Conservation (phyloP, 2,797 vertebrate genomes). For the Esox lucius region DNA sequence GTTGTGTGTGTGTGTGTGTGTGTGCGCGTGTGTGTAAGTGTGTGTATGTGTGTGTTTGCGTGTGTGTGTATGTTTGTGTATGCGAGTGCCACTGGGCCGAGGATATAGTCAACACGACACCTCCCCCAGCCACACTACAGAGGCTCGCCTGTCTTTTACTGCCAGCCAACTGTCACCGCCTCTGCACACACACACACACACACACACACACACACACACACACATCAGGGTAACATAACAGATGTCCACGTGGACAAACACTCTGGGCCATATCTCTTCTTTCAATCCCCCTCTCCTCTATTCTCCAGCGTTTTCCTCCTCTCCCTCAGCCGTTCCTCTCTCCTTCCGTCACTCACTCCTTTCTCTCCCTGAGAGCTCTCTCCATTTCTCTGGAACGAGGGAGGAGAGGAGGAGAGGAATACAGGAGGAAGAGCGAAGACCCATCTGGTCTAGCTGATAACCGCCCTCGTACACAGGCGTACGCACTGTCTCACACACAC, state of each 20-base stretch:
- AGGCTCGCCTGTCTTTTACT: background rate
- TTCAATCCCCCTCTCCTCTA: background rate
- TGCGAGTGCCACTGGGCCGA: background rate
- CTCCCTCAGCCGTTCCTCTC: background rate
- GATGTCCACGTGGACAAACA: background rate
- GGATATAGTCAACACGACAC: background rate
- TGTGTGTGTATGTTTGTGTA: no score
- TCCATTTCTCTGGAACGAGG: background rate
- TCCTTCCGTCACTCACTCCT: background rate
- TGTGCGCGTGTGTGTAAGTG: background rate
- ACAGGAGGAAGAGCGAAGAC: background rate
- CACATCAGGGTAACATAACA: background rate
- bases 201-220: slow-evolving; percentile 1
- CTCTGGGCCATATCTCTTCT: background rate
- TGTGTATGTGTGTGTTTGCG: no score
- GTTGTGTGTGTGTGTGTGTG: no score
- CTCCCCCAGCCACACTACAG: background rate
- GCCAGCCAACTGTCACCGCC: background rate
- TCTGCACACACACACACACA: background rate
- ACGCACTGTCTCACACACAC: background rate
- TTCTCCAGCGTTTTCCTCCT: no score
- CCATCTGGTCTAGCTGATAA: slow-evolving; percentile 1
- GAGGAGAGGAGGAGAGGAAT: background rate
- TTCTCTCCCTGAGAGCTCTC: background rate
- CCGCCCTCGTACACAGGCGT: background rate